Percentiles rank a stretch among this genome's conserved stretches.
Evolutionary conservation across 2,113 vertebrate species (phyloP).

Genomic region (Prolemur simus): DNA sequence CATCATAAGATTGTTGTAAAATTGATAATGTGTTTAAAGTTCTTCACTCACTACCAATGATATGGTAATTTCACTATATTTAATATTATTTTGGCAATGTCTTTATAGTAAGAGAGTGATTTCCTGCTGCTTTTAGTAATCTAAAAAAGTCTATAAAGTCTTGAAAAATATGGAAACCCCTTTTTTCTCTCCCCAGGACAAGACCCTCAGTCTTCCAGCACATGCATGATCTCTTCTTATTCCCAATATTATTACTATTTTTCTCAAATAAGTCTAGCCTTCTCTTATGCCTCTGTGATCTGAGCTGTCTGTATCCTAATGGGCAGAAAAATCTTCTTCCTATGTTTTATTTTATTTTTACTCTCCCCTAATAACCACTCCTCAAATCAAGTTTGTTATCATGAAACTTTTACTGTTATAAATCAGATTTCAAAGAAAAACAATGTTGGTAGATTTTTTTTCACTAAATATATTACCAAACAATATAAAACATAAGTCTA

Average conservation of each 20-base stretch:
- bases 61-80: background rate
- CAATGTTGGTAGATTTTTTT: conserved; percentile 16
- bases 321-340: background rate
- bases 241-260: background rate
- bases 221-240: background rate
- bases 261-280: background rate
- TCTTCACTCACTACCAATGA: background rate
- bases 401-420: conserved; percentile 37
- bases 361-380: background rate
- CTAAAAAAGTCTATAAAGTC: background rate
- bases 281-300: background rate
- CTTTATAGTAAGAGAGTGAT: background rate
- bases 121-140: conserved; percentile 41
- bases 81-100: conserved; percentile 12
- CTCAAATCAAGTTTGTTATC: background rate
- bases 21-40: background rate
- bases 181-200: background rate
- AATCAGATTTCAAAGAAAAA: conserved; percentile 63
- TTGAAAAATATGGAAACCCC: background rate
- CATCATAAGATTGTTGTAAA: background rate
- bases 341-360: conserved; percentile 9
- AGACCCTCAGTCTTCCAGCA: background rate
- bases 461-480: conserved; percentile 41
- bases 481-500: conserved; percentile 20
- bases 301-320: background rate